Conservation (phyloP, 2,888 invertebrate species). For the Apodemia zela region DNA sequence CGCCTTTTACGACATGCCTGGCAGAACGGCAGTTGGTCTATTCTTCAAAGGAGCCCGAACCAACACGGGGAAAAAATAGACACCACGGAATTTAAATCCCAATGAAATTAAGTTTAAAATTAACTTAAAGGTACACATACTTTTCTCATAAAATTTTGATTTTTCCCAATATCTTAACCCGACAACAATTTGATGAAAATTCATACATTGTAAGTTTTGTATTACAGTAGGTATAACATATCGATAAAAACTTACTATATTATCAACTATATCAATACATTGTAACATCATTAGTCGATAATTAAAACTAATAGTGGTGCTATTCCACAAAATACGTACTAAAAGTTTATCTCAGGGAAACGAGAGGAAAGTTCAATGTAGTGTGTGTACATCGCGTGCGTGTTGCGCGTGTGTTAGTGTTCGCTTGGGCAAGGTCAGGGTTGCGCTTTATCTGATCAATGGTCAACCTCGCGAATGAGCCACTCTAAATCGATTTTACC, state of each 20-base stretch:
- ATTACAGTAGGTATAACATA: background rate
- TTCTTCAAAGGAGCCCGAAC: too few relatives aligned
- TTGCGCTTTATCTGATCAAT: slow-evolving; percentile 70
- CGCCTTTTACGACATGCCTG: too few relatives aligned
- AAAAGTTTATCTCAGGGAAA: slow-evolving; percentile 16
- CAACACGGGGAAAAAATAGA: too few relatives aligned
- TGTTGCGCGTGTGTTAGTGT: slow-evolving; percentile 59
- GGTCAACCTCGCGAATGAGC: slow-evolving; percentile 63
- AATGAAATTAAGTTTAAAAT: too few relatives aligned
- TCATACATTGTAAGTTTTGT: background rate
- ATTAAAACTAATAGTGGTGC: slow-evolving; percentile 10
- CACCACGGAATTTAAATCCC: too few relatives aligned
- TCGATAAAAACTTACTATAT: too few relatives aligned
- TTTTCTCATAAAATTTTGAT: too few relatives aligned
- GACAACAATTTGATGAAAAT: too few relatives aligned
- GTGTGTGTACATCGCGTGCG: slow-evolving; percentile 54
- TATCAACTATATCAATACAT: slow-evolving; percentile 32
- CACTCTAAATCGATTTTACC: slow-evolving; percentile 45
- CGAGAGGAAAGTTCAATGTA: slow-evolving; percentile 16
- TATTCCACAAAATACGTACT: background rate
- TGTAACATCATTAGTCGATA: background rate
- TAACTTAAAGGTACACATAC: too few relatives aligned
- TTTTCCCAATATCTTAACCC: too few relatives aligned
- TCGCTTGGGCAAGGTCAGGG: slow-evolving; percentile 76
- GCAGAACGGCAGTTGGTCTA: too few relatives aligned